phyloP scores from a whole-genome alignment of 2,888 invertebrate genomes.

The Polymixis lichenea region DNA sequence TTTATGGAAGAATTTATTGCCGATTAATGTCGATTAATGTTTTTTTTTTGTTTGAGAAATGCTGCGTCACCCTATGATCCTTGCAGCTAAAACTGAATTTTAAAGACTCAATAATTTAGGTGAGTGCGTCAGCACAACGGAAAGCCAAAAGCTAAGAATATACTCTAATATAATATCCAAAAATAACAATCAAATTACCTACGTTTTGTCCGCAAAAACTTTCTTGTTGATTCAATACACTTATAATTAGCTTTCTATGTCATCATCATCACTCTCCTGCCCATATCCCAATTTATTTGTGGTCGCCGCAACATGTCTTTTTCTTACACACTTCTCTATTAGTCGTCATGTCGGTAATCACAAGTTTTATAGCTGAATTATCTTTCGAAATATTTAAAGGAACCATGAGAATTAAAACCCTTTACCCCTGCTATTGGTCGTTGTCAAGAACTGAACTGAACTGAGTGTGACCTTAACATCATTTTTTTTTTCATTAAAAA shows the following conservation, averaged over 20 bases:
- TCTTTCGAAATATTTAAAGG: background rate
- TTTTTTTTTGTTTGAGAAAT: conserved; percentile 14
- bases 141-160: conserved; percentile 51
- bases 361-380: background rate
- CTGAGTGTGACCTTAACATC: background rate
- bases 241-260: background rate
- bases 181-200: conserved; percentile 46
- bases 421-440: background rate
- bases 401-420: no score
- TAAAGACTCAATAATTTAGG: conserved; percentile 31
- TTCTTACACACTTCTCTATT: background rate
- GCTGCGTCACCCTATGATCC: conserved; percentile 8
- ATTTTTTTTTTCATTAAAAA: no score
- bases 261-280: background rate
- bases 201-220: conserved; percentile 15
- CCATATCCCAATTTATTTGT: background rate
- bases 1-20: conserved; percentile 59
- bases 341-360: background rate
- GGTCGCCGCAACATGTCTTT: background rate
- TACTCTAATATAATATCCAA: conserved; percentile 25
- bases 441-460: background rate
- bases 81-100: conserved; percentile 45
- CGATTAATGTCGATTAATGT: conserved; percentile 41
- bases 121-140: conserved; percentile 44
- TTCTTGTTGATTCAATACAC: background rate